A percentile compares a stretch with the other conserved stretches of the same genome.
These are phyloP conservation scores for Dasypus novemcinctus DNA, from an alignment of 2,113 vertebrate genomes.

Conservation along the genomic window DNA sequence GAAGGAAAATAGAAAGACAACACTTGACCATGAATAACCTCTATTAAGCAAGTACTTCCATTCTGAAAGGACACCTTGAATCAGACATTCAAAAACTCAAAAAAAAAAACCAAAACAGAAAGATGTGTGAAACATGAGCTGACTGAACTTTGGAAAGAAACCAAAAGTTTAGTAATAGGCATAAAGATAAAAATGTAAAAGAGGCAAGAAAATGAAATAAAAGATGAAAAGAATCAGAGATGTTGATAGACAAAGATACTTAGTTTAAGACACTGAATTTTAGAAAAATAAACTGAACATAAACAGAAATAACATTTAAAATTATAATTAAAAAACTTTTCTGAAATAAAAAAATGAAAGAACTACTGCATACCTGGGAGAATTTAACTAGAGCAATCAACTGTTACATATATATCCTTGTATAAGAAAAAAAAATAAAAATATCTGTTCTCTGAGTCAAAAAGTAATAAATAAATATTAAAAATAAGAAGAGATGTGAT, in stretches of 20 bases:
- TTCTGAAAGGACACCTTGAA: background rate
- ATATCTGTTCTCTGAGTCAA: background rate
- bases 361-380: background rate
- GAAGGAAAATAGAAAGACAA: background rate
- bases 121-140: background rate
- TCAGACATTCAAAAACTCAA: background rate
- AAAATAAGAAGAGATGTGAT: too few species aligned
- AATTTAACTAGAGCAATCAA: background rate
- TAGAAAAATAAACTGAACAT: too few species aligned
- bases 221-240: background rate
- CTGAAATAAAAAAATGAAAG: background rate
- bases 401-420: background rate
- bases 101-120: background rate
- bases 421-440: background rate
- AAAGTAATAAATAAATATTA: background rate
- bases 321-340: background rate
- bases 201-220: conserved; percentile 40
- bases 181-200: conserved; percentile 23
- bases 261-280: background rate
- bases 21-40: background rate
- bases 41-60: background rate
- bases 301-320: conserved; percentile 25
- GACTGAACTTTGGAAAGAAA: conserved; percentile 15
- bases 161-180: background rate
- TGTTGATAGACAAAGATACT: background rate